A percentile compares a stretch with the other conserved stretches of the same genome.
phyloP scores from a whole-genome alignment of 1,140 invertebrate species.

The Sycobia sp. region DNA sequence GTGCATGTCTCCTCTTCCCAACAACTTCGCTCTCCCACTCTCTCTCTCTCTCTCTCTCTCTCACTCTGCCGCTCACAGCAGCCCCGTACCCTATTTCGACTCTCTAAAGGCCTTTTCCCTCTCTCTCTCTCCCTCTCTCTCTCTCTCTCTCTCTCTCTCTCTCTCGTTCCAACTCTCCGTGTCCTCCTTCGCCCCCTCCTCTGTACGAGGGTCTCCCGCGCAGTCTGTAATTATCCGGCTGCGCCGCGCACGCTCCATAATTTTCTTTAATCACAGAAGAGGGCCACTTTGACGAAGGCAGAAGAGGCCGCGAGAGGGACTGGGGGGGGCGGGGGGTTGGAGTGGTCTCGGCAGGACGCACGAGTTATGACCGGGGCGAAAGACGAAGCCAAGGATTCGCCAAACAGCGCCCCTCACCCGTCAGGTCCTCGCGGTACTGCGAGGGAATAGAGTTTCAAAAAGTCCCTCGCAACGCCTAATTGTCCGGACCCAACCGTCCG shows the following conservation, averaged over 20 bases:
- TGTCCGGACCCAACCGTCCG: too few relatives aligned
- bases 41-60: too few relatives aligned
- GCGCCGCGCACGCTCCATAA: constrained; percentile 13
- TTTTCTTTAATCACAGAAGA: constrained; percentile 36
- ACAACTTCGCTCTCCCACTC: too few relatives aligned
- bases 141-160: neutral
- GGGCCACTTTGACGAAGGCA: constrained; percentile 30
- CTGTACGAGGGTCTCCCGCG: neutral
- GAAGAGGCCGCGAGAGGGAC: neutral
- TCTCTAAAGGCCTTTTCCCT: neutral
- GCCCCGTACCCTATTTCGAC: neutral
- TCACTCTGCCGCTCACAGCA: too few relatives aligned
- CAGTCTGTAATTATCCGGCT: constrained; percentile 29
- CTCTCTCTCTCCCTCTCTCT: neutral
- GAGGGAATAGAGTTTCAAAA: too few relatives aligned
- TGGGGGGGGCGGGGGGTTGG: neutral
- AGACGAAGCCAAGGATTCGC: too few relatives aligned
- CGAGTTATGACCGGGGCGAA: too few relatives aligned
- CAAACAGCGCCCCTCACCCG: too few relatives aligned
- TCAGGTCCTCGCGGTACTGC: too few relatives aligned
- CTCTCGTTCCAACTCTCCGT: too few relatives aligned
- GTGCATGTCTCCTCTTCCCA: neutral
- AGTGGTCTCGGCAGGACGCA: neutral
- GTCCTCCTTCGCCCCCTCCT: too few relatives aligned
- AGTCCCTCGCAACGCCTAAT: too few relatives aligned